A percentile compares a stretch with the other conserved stretches of the same genome.
These are phyloP conservation scores for Norana najaformis DNA, from an alignment of 2,888 invertebrate species.

Conservation along the genomic window DNA sequence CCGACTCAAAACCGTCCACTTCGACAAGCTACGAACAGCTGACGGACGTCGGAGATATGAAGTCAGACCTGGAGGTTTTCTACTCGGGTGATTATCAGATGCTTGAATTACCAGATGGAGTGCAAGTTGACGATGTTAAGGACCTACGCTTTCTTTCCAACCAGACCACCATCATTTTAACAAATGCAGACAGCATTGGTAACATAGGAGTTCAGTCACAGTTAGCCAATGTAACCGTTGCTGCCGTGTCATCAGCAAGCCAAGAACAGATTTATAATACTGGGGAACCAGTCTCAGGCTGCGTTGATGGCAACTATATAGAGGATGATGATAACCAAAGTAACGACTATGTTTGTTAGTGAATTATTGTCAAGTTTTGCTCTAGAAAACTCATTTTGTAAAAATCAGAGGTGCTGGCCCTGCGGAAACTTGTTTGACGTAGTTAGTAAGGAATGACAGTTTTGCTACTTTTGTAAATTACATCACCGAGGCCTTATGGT, in stretches of 20 bases:
- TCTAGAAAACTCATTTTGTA: not conserved
- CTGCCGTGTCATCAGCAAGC: not conserved
- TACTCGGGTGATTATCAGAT: conserved; percentile 4
- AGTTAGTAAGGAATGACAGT: not conserved
- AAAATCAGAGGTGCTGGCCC: not conserved
- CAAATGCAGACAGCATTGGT: not conserved
- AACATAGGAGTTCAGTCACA: not conserved
- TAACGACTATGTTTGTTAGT: not conserved
- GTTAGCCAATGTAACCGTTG: not conserved
- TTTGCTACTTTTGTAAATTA: conserved; percentile 2
- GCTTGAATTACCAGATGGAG: not conserved
- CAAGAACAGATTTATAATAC: not conserved
- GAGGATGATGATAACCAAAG: conserved; percentile 23
- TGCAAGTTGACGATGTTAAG: conserved; percentile 19
- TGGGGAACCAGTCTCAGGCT: not conserved
- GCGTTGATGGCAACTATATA: not conserved
- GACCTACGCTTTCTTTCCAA: not conserved
- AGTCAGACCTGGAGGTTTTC: conserved; percentile 9
- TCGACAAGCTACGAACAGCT: not conserved
- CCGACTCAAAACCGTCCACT: not conserved
- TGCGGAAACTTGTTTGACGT: not conserved
- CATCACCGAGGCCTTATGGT: not conserved
- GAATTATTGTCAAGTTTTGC: not conserved
- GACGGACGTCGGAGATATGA: not conserved
- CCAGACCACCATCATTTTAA: not conserved